Base-by-base conservation (phyloP, 2,888 invertebrate genomes). In the Drosophila merina region DNA sequence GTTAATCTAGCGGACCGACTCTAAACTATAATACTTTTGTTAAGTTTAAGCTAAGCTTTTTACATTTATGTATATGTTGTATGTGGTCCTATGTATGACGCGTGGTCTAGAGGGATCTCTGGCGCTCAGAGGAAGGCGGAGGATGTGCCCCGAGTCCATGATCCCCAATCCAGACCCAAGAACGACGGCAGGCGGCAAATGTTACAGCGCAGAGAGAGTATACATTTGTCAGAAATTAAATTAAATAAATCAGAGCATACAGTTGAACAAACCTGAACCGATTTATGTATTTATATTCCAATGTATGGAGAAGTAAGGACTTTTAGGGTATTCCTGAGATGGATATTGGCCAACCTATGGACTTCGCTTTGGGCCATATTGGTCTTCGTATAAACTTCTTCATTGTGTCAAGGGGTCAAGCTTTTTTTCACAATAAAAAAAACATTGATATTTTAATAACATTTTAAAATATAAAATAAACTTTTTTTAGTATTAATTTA, bases 31-130 rank as follows among this genome's bases (percentile, higher is more conserved):
- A 52, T 38, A 62, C 50, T 44, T 73, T 75, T 55, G 66, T 64
- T 69, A 68, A 57, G 68, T 55, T 77, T 84, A 79, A 84, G 79
- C 79, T 81, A 79, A 81, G 79, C 79, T 70, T 75, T 77, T 75
- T 79, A 83, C 59, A 68, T 60, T 69, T 67, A 62, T 45, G 44
- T 62, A 28, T 57, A 50, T 20, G 20, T 20, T 54, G 30, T 30
- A 44, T 57, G 47, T 60, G 38, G 33, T 33, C 48, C 55, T 42
- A 42, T 42, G 20, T 42, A 49, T 56, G 68, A 68, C 49, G 56
- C 36, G 66, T 56, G 52, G 47, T 47, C 40, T n/a, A 36, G 5
- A 5, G 8, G 42, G 6, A n/a, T 20, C 4, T 4, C 28, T 28
- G 6, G 6, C 28, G 28, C n/a, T 28, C 31, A 10, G 40, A 28